These are phyloP conservation scores for Sporophila hypoxantha DNA, from an alignment of 2,113 vertebrate species.

Conservation along the genomic window DNA sequence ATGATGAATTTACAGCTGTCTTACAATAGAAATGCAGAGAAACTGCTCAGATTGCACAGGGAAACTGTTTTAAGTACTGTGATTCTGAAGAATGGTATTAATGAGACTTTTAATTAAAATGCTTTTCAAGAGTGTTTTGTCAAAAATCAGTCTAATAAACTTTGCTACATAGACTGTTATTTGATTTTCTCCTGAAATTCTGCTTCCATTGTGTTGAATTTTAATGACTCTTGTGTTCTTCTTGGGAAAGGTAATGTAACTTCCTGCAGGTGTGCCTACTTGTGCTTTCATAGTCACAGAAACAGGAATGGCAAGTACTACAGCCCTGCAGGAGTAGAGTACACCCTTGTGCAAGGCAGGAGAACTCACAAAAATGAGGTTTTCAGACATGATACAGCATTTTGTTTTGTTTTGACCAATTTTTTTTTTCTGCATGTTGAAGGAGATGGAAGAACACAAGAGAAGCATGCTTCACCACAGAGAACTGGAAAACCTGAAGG, in stretches of 20 bases:
- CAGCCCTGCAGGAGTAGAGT: neutral
- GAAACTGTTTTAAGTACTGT: neutral
- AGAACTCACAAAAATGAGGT: neutral
- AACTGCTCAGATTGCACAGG: neutral
- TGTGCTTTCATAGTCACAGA: neutral
- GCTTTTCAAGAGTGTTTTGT: neutral
- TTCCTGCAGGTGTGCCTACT: neutral
- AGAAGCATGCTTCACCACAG: conserved; percentile 97
- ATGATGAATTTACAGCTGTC: neutral
- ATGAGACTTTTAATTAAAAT: neutral
- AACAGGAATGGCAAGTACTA: neutral
- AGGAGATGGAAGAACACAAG: conserved; percentile 97
- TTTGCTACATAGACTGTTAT: neutral
- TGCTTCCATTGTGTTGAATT: neutral
- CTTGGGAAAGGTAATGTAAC: neutral
- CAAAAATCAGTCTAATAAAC: neutral
- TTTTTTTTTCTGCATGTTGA: conserved; percentile 35
- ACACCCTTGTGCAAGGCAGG: neutral
- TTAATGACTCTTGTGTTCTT: neutral
- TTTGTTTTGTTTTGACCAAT: conserved; percentile 27
- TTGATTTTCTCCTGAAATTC: neutral
- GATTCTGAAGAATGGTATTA: neutral
- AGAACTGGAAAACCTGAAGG: conserved; percentile 94
- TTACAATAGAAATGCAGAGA: neutral
- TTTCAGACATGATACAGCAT: neutral